Conservation (phyloP, 2,113 vertebrate species). For the Blennius ocellaris region DNA sequence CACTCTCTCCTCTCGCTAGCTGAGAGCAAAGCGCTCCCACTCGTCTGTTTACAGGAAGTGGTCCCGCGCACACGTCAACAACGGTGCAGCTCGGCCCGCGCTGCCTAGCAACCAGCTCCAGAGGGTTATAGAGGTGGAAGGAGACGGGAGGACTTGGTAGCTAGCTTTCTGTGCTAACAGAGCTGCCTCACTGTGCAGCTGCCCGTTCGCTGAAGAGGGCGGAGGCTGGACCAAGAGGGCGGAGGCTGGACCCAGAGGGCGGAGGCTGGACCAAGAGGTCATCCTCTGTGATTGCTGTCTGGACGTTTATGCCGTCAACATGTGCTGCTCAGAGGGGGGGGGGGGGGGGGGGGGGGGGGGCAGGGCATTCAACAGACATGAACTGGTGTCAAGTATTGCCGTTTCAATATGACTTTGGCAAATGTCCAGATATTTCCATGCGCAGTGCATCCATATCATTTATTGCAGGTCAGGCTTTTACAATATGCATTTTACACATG, state of each 20-base stretch:
- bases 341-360: neutral
- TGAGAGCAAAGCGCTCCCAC: constrained; percentile 61
- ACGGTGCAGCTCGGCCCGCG: constrained; percentile 58
- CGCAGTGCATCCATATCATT: no score
- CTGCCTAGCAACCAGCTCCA: constrained; percentile 77
- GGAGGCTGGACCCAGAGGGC: neutral
- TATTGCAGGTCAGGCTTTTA: no score
- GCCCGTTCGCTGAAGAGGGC: constrained; percentile 15
- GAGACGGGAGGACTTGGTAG: constrained; percentile 6
- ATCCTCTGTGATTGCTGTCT: no score
- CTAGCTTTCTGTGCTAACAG: constrained; percentile 19
- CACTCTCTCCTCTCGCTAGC: constrained; percentile 46
- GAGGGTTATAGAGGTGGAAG: constrained; percentile 35
- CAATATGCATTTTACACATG: no score
- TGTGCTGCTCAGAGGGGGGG: constrained; percentile 14
- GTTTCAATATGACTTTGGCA: no score
- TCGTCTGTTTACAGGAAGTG: constrained; percentile 78
- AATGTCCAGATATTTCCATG: no score
- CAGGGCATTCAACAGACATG: neutral
- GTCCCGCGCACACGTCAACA: constrained; percentile 56
- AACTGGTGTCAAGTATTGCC: no score
- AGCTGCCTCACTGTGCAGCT: constrained; percentile 25
- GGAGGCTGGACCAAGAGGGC: constrained; percentile 8
- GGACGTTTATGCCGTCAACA: constrained; percentile 24
- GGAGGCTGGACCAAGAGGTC: neutral